Percentiles rank a stretch among this genome's conserved stretches.
Conservation (phyloP, 1,140 invertebrate species). For the Orussus abietinus region DNA sequence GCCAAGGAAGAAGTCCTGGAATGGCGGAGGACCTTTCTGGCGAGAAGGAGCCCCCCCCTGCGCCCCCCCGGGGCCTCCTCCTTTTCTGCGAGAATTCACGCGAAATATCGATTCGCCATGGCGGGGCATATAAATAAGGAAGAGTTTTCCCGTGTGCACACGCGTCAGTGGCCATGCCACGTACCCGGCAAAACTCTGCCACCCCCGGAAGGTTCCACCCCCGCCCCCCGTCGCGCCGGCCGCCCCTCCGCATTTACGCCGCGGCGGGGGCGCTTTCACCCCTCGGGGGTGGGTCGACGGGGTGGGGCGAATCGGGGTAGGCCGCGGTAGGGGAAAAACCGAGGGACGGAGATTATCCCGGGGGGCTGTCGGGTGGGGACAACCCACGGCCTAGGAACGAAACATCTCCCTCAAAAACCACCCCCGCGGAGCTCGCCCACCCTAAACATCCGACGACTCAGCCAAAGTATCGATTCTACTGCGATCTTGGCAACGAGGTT, state of each 20-base stretch:
- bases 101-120: conserved; percentile 48
- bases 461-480: conserved; percentile 43
- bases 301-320: conserved; percentile 13
- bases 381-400: conserved; percentile 39
- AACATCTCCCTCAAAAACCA: conserved; percentile 51
- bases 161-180: conserved; percentile 49
- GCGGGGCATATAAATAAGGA: conserved; percentile 51
- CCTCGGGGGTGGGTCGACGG: conserved; percentile 14
- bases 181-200: conserved; percentile 19
- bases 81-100: conserved; percentile 30
- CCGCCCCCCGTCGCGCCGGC: conserved; percentile 43
- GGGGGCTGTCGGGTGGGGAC: conserved; percentile 23
- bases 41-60: conserved; percentile 7
- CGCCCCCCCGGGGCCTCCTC: background rate
- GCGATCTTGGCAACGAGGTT: conserved; percentile 35
- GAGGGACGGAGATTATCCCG: conserved; percentile 39
- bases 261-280: conserved; percentile 30
- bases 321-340: conserved; percentile 15
- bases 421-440: conserved; percentile 30
- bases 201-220: conserved; percentile 21
- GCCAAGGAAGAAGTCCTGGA: too few species aligned
- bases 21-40: too few species aligned
- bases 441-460: conserved; percentile 21
- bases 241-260: conserved; percentile 46
- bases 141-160: conserved; percentile 53